These are phyloP conservation scores for Melieria crassipennis DNA, from an alignment of 2,888 invertebrate genomes.

Conservation along the genomic window DNA sequence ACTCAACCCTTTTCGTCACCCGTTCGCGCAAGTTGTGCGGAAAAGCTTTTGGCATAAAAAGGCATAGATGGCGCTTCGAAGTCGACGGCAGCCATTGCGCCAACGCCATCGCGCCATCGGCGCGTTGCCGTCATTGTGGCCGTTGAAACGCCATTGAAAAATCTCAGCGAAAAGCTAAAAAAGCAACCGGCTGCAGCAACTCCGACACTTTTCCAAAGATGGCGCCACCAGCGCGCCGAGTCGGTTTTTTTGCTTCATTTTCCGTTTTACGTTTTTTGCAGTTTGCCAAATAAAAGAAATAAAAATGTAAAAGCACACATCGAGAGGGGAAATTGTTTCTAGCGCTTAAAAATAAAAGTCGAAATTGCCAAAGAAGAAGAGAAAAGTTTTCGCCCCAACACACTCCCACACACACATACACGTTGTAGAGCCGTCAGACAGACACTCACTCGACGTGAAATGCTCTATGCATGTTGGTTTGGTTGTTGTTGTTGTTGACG, in stretches of 20 bases:
- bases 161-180: constrained; percentile 50
- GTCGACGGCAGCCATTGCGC: constrained; percentile 24
- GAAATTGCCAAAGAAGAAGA: constrained; percentile 14
- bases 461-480: neutral
- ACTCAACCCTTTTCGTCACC: constrained; percentile 25
- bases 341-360: constrained; percentile 19
- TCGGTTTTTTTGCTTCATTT: constrained; percentile 40
- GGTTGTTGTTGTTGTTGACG: constrained; percentile 5
- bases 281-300: constrained; percentile 26
- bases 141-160: constrained; percentile 33
- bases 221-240: constrained; percentile 46
- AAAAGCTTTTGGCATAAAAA: constrained; percentile 42
- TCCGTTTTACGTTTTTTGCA: constrained; percentile 26
- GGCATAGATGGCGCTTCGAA: constrained; percentile 41
- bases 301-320: constrained; percentile 29
- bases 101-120: constrained; percentile 16
- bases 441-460: constrained; percentile 1
- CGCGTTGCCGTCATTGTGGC: constrained; percentile 21
- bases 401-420: neutral
- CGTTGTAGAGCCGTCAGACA: neutral
- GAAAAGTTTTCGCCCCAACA: neutral
- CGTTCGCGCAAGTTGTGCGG: constrained; percentile 28
- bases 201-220: constrained; percentile 50
- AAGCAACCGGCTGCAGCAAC: constrained; percentile 42
- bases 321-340: constrained; percentile 25